Percentiles rank a stretch among this genome's conserved stretches.
These are phyloP conservation scores for Pseudopodoces humilis DNA, from an alignment of 2,113 vertebrate species.

Conservation along the genomic window DNA sequence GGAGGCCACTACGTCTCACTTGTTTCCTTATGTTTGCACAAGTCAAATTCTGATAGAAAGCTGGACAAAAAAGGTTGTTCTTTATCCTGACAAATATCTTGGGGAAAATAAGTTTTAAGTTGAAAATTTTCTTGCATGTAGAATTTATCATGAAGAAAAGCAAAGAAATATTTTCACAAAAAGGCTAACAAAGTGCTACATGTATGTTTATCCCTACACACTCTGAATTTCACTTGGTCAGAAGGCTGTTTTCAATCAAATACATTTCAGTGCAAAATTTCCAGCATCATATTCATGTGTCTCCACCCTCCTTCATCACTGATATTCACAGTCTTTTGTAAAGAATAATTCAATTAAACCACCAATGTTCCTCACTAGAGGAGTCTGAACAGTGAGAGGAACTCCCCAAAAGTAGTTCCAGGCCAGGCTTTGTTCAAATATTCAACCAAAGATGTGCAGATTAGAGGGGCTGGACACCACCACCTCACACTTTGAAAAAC, in stretches of 20 bases:
- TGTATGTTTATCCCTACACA: neutral
- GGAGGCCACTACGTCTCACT: neutral
- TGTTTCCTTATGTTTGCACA: neutral
- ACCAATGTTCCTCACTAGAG: neutral
- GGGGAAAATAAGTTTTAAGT: neutral
- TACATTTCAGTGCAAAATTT: neutral
- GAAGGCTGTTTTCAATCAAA: neutral
- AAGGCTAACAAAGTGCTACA: neutral
- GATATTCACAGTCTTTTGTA: conserved; percentile 51
- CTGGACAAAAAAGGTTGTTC: neutral
- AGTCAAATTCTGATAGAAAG: fast-evolving
- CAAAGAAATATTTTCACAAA: neutral
- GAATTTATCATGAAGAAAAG: neutral
- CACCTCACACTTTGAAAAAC: neutral
- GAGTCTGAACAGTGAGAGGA: neutral
- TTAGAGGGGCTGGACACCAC: neutral
- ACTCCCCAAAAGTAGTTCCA: neutral
- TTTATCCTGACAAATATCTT: neutral
- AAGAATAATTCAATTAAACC: conserved; percentile 26
- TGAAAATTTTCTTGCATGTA: neutral
- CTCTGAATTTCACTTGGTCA: neutral
- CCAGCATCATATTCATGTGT: neutral
- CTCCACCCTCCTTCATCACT: conserved; percentile 9
- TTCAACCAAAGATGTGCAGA: neutral
- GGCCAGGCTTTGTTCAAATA: neutral